These are phyloP conservation scores for Helarctos malayanus DNA, from an alignment of 2,797 vertebrate species.

Conservation along the genomic window DNA sequence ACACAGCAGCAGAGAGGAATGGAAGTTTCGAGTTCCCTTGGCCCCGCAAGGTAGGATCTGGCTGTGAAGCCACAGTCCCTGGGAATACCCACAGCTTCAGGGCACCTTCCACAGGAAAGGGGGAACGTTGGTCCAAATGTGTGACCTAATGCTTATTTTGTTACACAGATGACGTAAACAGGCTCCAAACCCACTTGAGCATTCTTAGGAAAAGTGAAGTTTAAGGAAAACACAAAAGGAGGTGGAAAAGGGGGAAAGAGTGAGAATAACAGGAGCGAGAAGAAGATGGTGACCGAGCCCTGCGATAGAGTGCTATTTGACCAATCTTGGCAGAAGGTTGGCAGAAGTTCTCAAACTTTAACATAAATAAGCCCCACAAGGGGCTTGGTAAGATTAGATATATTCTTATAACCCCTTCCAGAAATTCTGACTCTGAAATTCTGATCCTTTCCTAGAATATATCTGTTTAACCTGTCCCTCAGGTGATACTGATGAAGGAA, in stretches of 20 bases:
- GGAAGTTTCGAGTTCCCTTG: neutral
- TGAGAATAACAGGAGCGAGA: neutral
- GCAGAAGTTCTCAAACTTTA: neutral
- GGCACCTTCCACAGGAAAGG: neutral
- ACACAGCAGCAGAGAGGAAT: neutral
- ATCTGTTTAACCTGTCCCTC: neutral
- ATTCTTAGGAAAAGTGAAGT: neutral
- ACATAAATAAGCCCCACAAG: neutral
- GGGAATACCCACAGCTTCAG: neutral
- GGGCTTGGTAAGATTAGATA: neutral
- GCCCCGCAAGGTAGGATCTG: neutral
- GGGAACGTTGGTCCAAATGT: neutral
- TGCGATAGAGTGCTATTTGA: neutral
- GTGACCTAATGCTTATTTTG: neutral
- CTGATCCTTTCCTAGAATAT: neutral
- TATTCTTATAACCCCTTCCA: neutral
- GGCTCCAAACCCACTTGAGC: neutral
- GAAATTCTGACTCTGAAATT: neutral
- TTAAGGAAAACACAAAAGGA: neutral
- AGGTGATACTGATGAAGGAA: neutral
- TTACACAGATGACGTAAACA: neutral
- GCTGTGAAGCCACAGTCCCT: neutral
- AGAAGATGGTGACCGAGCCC: neutral
- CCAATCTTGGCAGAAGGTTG: neutral
- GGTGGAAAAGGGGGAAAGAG: neutral